phyloP scores from a whole-genome alignment of 1,140 invertebrate species.

The Eumaeus atala region DNA sequence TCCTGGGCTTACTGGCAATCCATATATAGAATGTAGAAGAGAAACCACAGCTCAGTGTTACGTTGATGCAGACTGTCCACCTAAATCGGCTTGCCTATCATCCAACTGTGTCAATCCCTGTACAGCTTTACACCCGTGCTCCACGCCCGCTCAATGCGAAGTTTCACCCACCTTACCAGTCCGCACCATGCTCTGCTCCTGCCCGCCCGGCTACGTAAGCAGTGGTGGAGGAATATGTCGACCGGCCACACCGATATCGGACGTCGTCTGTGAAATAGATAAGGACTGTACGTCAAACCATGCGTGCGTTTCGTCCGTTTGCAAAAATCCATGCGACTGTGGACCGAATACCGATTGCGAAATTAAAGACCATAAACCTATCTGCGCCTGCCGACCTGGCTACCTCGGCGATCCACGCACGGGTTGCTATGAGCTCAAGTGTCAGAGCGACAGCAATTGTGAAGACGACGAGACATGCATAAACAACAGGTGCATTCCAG shows the following conservation, averaged over 20 bases:
- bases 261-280: constrained; percentile 82
- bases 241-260: constrained; percentile 78
- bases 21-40: constrained; percentile 84
- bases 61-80: constrained; percentile 87
- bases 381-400: constrained; percentile 86
- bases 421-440: constrained; percentile 82
- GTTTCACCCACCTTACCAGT: constrained; percentile 87
- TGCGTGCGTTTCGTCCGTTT: constrained; percentile 86
- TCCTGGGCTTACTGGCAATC: constrained; percentile 82
- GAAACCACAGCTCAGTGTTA: constrained; percentile 85
- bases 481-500: constrained; percentile 85
- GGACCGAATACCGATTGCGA: constrained; percentile 86
- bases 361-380: constrained; percentile 87
- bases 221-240: constrained; percentile 86
- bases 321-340: constrained; percentile 87
- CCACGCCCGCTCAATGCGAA: constrained; percentile 84
- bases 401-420: constrained; percentile 88
- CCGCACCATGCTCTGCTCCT: constrained; percentile 90
- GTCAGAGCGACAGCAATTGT: constrained; percentile 83
- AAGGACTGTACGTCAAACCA: constrained; percentile 83
- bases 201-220: constrained; percentile 90
- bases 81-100: constrained; percentile 85
- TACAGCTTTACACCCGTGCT: constrained; percentile 83
- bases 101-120: constrained; percentile 90
- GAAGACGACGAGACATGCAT: constrained; percentile 84